Conservation (phyloP, 2,888 invertebrate species). For the Spilosoma lubricipeda region DNA sequence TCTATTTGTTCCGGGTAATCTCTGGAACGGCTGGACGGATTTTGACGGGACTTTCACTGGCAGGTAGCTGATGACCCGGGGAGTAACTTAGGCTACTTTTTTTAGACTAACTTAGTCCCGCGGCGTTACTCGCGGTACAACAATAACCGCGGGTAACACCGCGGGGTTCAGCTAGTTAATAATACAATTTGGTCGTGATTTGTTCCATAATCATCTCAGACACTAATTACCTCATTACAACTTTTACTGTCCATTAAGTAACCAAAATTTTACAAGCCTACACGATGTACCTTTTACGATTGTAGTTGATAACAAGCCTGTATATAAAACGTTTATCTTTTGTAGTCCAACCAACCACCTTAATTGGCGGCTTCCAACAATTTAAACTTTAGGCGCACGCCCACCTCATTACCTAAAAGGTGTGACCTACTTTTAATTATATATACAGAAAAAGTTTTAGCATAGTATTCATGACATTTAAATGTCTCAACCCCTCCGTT, state of each 20-base stretch:
- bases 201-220: not conserved
- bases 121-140: too few relatives aligned
- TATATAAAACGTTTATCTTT: slow-evolving; percentile 28
- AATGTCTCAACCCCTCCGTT: not conserved
- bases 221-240: slow-evolving; percentile 10
- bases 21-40: too few relatives aligned
- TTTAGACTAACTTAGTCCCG: too few relatives aligned
- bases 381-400: slow-evolving; percentile 31
- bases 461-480: slow-evolving; percentile 34
- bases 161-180: too few relatives aligned
- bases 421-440: slow-evolving; percentile 38
- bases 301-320: slow-evolving; percentile 36
- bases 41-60: too few relatives aligned
- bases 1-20: too few relatives aligned
- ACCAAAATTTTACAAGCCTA: slow-evolving; percentile 31
- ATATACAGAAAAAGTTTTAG: slow-evolving; percentile 22
- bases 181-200: not conserved
- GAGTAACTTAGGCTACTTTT: too few relatives aligned
- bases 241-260: slow-evolving; percentile 17
- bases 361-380: slow-evolving; percentile 32
- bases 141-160: too few relatives aligned
- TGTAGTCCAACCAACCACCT: slow-evolving; percentile 15
- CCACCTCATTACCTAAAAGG: slow-evolving; percentile 34
- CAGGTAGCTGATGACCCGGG: too few relatives aligned
- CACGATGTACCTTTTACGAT: slow-evolving; percentile 37